A percentile compares a stretch with the other conserved stretches of the same genome.
Evolutionary conservation across 2,113 vertebrate genomes (phyloP).

Genomic region (Rhegmatorhina hoffmannsi): DNA sequence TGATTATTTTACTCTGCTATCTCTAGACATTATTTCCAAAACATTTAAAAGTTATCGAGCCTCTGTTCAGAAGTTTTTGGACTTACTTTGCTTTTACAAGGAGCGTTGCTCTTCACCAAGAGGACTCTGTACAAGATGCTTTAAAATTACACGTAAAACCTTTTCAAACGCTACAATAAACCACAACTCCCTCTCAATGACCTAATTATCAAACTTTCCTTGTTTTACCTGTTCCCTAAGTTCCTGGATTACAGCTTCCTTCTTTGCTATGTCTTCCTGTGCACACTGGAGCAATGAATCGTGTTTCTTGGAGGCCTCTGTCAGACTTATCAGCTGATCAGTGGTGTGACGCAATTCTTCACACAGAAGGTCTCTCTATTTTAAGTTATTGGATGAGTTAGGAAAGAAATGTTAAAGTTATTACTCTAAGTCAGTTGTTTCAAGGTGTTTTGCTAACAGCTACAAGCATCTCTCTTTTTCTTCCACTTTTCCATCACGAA

Average conservation of each 20-base stretch:
- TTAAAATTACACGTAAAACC: background rate
- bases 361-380: slow-evolving; percentile 88
- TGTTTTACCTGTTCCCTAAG: slow-evolving; percentile 82
- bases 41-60: background rate
- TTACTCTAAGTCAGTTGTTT: background rate
- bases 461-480: background rate
- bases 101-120: background rate
- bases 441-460: background rate
- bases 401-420: background rate
- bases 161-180: background rate
- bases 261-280: slow-evolving; percentile 79
- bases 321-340: slow-evolving; percentile 87
- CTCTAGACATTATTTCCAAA: background rate
- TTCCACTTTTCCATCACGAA: background rate
- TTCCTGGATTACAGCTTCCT: slow-evolving; percentile 79
- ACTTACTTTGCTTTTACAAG: background rate
- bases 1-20: background rate
- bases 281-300: slow-evolving; percentile 78
- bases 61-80: background rate
- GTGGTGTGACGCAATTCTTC: slow-evolving; percentile 86
- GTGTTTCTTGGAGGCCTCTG: slow-evolving; percentile 87
- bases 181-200: background rate
- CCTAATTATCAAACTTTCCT: background rate
- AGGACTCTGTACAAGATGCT: background rate
- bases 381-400: background rate